Percentiles rank a stretch among this genome's conserved stretches.
These are phyloP conservation scores for Philereme transversata DNA, from an alignment of 2,888 invertebrate species.

Conservation along the genomic window DNA sequence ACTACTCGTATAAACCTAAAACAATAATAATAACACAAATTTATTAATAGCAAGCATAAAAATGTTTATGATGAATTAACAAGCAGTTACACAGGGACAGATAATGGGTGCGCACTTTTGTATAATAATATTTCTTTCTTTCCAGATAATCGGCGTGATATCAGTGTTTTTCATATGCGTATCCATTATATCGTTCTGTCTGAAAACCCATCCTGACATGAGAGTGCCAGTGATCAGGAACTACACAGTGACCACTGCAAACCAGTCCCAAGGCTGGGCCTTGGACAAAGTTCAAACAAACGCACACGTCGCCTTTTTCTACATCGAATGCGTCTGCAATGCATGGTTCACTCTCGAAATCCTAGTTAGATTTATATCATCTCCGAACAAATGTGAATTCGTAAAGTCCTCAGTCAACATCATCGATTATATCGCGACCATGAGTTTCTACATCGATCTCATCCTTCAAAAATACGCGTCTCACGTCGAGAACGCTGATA, in stretches of 20 bases:
- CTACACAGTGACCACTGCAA: constrained; percentile 90
- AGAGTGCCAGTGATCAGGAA: constrained; percentile 94
- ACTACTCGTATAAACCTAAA: too few relatives aligned
- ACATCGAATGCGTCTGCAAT: constrained; percentile 99
- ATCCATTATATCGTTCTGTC: constrained; percentile 99
- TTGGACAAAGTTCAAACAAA: constrained; percentile 96
- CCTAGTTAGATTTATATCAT: constrained; percentile 95
- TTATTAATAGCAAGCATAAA: too few relatives aligned
- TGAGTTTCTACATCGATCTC: constrained; percentile 98
- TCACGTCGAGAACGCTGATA: constrained; percentile 96
- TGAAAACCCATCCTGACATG: constrained; percentile 99
- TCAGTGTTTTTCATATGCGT: constrained; percentile 99
- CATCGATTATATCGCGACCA: constrained; percentile 99
- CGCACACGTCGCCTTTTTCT: constrained; percentile 98
- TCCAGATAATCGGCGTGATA: constrained; percentile 98
- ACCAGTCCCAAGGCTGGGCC: constrained; percentile 90
- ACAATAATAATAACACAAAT: too few relatives aligned
- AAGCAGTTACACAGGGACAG: too few relatives aligned
- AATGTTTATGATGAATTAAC: too few relatives aligned
- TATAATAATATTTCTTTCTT: constrained; percentile 49
- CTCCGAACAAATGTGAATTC: constrained; percentile 97
- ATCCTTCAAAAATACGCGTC: constrained; percentile 95
- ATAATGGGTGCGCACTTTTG: too few relatives aligned
- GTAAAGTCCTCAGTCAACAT: constrained; percentile 98
- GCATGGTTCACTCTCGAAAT: constrained; percentile 99